Conservation (phyloP, 2,113 vertebrate genomes). For the Hoplias malabaricus region DNA sequence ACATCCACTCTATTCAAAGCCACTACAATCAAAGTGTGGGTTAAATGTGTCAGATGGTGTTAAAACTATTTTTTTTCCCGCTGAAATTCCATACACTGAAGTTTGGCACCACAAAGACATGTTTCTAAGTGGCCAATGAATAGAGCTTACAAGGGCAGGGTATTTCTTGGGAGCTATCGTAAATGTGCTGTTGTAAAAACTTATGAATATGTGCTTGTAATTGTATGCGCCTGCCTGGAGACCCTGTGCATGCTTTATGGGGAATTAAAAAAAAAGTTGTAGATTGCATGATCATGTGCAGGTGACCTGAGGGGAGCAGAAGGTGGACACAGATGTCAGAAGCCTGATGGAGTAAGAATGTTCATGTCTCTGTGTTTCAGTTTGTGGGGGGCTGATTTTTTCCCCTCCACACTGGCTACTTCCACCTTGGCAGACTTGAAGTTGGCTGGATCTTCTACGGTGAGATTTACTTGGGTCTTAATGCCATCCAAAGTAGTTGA, state of each 20-base stretch:
- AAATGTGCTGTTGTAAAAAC: neutral
- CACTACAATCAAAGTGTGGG: neutral
- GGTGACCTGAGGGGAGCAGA: neutral
- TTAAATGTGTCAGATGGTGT: neutral
- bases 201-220: neutral
- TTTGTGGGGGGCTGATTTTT: conserved; percentile 78
- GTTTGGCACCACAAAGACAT: conserved; percentile 8
- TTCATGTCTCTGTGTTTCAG: conserved; percentile 84
- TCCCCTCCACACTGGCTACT: conserved; percentile 72
- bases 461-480: conserved; percentile 79
- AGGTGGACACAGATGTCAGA: conserved; percentile 62
- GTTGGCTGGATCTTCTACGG: conserved; percentile 74
- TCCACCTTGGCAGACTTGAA: conserved; percentile 86
- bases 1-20: neutral
- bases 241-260: neutral
- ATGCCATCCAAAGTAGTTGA: conserved; percentile 88
- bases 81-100: neutral
- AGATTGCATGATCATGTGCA: neutral
- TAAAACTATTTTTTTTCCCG: neutral
- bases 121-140: neutral
- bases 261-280: neutral
- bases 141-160: neutral
- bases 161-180: too few species aligned
- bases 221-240: neutral
- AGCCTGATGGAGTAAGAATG: conserved; percentile 82